Percentiles rank a stretch among this genome's conserved stretches.
These are phyloP conservation scores for Disparrhopalites patrizii DNA, from an alignment of 2,888 invertebrate species.

Conservation along the genomic window DNA sequence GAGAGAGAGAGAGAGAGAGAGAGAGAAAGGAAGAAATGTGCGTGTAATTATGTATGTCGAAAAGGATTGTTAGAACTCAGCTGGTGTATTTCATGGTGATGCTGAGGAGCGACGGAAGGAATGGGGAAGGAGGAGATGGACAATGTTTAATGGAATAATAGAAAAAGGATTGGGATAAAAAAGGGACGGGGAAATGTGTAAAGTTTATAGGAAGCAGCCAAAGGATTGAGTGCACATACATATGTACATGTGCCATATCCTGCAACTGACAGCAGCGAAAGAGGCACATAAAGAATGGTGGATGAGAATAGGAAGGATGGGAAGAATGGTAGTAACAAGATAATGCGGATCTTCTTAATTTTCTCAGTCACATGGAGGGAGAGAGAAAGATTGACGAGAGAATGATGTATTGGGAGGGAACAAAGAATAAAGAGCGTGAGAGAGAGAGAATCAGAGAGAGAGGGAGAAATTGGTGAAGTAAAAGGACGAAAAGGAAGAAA, in stretches of 20 bases:
- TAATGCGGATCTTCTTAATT: constrained; percentile 4
- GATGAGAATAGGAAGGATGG: background rate
- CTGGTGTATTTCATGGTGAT: too few relatives aligned
- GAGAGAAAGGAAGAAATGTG: background rate
- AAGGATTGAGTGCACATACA: too few relatives aligned
- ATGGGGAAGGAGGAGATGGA: too few relatives aligned
- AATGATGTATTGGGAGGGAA: background rate
- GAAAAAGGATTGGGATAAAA: background rate
- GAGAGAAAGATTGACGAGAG: too few relatives aligned
- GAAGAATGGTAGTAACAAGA: constrained; percentile 6
- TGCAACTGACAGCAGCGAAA: too few relatives aligned
- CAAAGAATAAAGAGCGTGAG: background rate
- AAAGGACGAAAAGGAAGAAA: background rate
- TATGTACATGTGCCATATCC: too few relatives aligned
- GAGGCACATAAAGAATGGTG: too few relatives aligned
- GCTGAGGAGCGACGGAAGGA: too few relatives aligned
- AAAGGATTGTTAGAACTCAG: too few relatives aligned
- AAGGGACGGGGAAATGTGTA: background rate
- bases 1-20: background rate
- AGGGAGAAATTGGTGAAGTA: background rate
- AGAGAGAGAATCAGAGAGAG: background rate
- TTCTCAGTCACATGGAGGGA: too few relatives aligned
- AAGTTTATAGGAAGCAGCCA: too few relatives aligned
- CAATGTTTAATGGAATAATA: background rate
- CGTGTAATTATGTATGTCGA: too few relatives aligned